Base-by-base conservation (phyloP, 2,797 vertebrate genomes). In the Erethizon dorsatum region DNA sequence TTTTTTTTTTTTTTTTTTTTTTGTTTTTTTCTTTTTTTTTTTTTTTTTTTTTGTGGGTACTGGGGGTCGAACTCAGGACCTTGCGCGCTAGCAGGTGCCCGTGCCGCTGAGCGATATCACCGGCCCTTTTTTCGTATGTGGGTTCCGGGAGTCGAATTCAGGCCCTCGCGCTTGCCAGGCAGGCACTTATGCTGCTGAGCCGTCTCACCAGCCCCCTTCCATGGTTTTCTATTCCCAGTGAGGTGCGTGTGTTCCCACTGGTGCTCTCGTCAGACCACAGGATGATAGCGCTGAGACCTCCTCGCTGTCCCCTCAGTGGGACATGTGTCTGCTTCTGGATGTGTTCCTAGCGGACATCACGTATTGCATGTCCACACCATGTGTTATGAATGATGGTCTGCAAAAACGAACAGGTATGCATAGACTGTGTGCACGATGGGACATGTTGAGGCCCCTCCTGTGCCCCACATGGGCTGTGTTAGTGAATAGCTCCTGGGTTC, bases 361-460 rank as follows among this genome's bases (percentile, higher is more conserved):
- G 6, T 20, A 4, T 0, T 56, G 0, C 0, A 1, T 6, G 7
- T 69, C 2, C 8, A 3, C 6, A 22, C 13, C n/a, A 6, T n/a
- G 20, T 28, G 31, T 7, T 61, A 6, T 1, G 17, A 77, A 10
- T 28, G 5, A 22, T 22, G 56, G 33, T 33, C 59, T 63, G 63
- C 41, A 56, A 69, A 33, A 31, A 45, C 3, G 18, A 28, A 11
- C 14, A 63, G 6, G 12, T 7, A 1, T 6, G 52, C 3, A 0
- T 1, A 3, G 2, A 22, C 17, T 17, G 22, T 15, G 22, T 0
- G 2, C 6, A 0, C 6, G 33, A 9, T 2, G 2, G 24, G 41
- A 50, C 15, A n/a, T 15, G 9, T 2, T 1, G 11, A 61, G 57
- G 6, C 1, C 1, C 14, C 28, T 2, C 45, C 6, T 17, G 26